A percentile compares a stretch with the other conserved stretches of the same genome.
Evolutionary conservation across 2,797 vertebrate genomes (phyloP).

Genomic region (Coendou prehensilis): DNA sequence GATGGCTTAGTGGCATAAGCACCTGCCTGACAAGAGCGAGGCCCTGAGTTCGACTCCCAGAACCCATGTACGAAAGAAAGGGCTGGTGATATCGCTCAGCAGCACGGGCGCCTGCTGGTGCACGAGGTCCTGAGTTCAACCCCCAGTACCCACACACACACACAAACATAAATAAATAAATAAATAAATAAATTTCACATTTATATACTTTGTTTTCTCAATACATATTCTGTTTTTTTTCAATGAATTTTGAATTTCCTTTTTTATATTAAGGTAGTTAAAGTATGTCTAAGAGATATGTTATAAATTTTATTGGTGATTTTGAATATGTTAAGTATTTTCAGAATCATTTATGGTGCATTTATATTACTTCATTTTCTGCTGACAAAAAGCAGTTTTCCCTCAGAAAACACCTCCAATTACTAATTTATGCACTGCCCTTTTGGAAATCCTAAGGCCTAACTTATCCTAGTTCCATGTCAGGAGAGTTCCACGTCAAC

Average conservation of each 20-base stretch:
- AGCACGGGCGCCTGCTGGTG: too few relatives aligned
- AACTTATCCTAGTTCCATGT: neutral
- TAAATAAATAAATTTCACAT: too few relatives aligned
- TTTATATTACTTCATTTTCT: neutral
- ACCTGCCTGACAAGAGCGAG: too few relatives aligned
- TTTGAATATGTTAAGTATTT: neutral
- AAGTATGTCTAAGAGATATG: neutral
- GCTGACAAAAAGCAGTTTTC: neutral
- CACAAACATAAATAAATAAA: too few relatives aligned
- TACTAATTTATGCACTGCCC: neutral
- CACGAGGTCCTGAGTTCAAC: too few relatives aligned
- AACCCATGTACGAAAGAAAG: too few relatives aligned
- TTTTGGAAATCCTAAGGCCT: neutral
- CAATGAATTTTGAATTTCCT: neutral
- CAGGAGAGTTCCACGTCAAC: neutral
- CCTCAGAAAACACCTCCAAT: neutral
- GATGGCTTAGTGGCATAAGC: too few relatives aligned
- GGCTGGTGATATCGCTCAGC: too few relatives aligned
- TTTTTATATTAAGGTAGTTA: neutral
- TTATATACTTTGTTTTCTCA: neutral
- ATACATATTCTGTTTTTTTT: neutral
- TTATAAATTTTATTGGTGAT: neutral
- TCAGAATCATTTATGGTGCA: neutral
- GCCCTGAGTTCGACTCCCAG: too few relatives aligned
- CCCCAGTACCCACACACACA: too few relatives aligned